Base-by-base conservation (phyloP, 2,113 vertebrate genomes). In the Phalacrocorax carbo region DNA sequence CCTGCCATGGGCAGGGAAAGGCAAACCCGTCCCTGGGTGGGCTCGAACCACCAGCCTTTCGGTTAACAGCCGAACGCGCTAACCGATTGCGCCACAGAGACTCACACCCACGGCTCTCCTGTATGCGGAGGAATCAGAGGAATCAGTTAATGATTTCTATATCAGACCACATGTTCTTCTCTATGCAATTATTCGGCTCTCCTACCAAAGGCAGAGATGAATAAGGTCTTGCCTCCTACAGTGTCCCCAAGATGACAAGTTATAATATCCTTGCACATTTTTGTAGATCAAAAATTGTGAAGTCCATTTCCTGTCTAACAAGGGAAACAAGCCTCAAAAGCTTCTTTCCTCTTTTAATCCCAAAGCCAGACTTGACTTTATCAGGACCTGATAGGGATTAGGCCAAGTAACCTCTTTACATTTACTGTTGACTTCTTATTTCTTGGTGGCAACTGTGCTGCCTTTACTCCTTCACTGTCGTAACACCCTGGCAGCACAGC, bases 1-100 rank as follows among this genome's bases (percentile, higher is more conserved):
- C 7, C 11, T 22, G 8, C n/a, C 17, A 23, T 0, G 2, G 7
- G 23, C 15, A 62, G 34, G 81, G 3, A 13, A 49, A 61, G 66
- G 32, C 4, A 1, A 4, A 3, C 0, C 0, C 98, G 96, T 98
- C 98, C 97, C 98, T 97, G 98, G 98, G 98, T 98, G 98, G 98
- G 98, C 97, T 98, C 5, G 97, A 98, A 98, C 98, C 98, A 98
- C 98, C 98, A 98, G 96, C 98, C 98, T 98, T 98, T 98, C 97
- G 82, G 98, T 98, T 98, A 98, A 98, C 98, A 98, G 98, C 98
- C 97, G 96, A 98, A 98, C 93, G 96, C 97, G 97, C 98, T 98
- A 93, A 98, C 98, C 98, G 1, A 97, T 98, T 98, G 98, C 98
- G 93, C 98, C 98, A 98, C 98, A 98, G 98, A 98, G 98, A 98